Evolutionary conservation across 2,113 vertebrate genomes (phyloP).

Genomic region (Datnioides undecimradiatus): DNA sequence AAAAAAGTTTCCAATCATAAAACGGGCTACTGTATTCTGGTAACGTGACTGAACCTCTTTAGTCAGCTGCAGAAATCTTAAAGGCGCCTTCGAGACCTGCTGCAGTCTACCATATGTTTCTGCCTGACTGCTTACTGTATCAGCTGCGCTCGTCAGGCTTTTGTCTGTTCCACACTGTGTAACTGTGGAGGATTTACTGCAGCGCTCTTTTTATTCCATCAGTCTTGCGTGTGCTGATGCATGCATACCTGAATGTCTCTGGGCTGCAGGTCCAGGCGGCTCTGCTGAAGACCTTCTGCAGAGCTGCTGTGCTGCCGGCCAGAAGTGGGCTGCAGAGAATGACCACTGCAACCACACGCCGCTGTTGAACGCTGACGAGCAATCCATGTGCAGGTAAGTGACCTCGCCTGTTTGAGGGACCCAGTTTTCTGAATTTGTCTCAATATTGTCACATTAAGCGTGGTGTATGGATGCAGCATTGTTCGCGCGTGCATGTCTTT

Average conservation of each 20-base stretch:
- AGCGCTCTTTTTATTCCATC: slow-evolving; percentile 35
- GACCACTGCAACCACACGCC: slow-evolving; percentile 88
- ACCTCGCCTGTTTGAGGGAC: no score
- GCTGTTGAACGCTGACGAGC: slow-evolving; percentile 68
- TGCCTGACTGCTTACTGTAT: slow-evolving; percentile 24
- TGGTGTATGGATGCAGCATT: neutral
- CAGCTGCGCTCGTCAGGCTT: neutral
- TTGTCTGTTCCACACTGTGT: slow-evolving; percentile 7
- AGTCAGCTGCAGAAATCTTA: slow-evolving; percentile 34
- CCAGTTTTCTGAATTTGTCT: no score
- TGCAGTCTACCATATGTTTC: slow-evolving; percentile 63
- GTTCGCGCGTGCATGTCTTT: slow-evolving; percentile 40
- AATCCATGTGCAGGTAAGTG: slow-evolving; percentile 89
- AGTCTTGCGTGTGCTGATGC: slow-evolving; percentile 36
- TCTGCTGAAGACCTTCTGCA: slow-evolving; percentile 83
- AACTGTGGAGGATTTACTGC: slow-evolving; percentile 37
- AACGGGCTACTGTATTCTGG: slow-evolving; percentile 47
- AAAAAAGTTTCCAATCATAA: slow-evolving; percentile 54
- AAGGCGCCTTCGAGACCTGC: slow-evolving; percentile 38
- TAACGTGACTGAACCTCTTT: slow-evolving; percentile 26
- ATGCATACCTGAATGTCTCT: slow-evolving; percentile 42
- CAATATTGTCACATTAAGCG: neutral
- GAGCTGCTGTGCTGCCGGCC: slow-evolving; percentile 90
- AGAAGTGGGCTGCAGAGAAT: slow-evolving; percentile 89
- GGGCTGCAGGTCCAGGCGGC: slow-evolving; percentile 29